Base-by-base conservation (phyloP, 1,140 invertebrate genomes). In the Plutomurus gul region DNA sequence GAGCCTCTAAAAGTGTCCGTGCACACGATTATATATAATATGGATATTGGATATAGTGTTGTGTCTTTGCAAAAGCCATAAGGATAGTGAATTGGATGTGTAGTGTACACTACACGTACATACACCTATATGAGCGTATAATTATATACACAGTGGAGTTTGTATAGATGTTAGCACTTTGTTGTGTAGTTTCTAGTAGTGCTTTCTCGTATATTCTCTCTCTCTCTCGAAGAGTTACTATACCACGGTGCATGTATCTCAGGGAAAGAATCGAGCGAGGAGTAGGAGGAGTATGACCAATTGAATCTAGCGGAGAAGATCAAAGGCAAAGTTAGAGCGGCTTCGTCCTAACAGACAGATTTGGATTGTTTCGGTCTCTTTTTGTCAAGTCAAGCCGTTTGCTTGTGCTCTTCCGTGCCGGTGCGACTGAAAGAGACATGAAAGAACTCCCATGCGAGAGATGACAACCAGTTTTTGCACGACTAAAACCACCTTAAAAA, bases 221-320 rank as follows among this genome's bases (percentile, higher is more conserved):
- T n/a, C n/a, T n/a, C n/a, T n/a, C n/a, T n/a, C n/a, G n/a, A n/a
- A n/a, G n/a, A n/a, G n/a, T n/a, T n/a, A n/a, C n/a, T n/a, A n/a
- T n/a, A n/a, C n/a, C n/a, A n/a, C n/a, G n/a, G 51, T 60, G 51
- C 20, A 33, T 30, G 22, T 65, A 30, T 65, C 30, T 65, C 56
- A 33, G 51, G 11, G 72, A 75, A 74, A 39, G 37, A 49, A 43
- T 40, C 18, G 13, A 22, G n/a, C 10, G 36, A 46, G 46, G 65
- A 65, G 51, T 60, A 78, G 80, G 80, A 75, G 46, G 75, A 79
- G 74, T 80, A 83, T 83, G 82, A 83, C 82, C 82, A 83, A 83
- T 81, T 83, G 79, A 81, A 81, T 83, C 56, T 36, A 78, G 71
- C 80, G 80, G 82, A 76, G 77, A 81, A 83, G 80, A 81, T 81